Conservation (phyloP, 1,140 invertebrate species). For the Eufriesea mexicana region DNA sequence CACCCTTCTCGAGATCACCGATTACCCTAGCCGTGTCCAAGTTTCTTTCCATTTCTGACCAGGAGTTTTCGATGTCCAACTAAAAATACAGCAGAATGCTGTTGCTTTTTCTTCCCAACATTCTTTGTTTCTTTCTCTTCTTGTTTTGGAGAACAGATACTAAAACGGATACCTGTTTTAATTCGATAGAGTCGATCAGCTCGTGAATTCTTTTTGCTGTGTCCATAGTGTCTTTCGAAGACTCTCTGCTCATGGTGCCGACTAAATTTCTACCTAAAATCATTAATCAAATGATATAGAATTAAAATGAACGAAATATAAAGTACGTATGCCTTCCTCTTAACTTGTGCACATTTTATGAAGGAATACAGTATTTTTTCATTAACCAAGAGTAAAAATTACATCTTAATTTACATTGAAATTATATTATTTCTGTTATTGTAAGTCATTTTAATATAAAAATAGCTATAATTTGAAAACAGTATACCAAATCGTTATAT, state of each 20-base stretch:
- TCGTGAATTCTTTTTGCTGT: slow-evolving; percentile 84
- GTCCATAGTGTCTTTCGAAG: slow-evolving; percentile 85
- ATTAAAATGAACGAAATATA: too few species aligned
- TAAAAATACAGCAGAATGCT: slow-evolving; percentile 39
- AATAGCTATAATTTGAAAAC: too few species aligned
- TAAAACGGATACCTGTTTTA: slow-evolving; percentile 81
- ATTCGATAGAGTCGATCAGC: slow-evolving; percentile 84
- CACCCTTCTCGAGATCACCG: slow-evolving; percentile 84
- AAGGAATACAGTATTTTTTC: too few species aligned
- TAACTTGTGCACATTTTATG: neutral
- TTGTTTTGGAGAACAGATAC: neutral
- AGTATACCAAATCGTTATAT: too few species aligned
- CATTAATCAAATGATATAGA: neutral
- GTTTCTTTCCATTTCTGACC: slow-evolving; percentile 84
- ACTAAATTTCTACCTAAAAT: slow-evolving; percentile 66
- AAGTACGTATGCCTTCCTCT: neutral
- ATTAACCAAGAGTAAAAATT: too few species aligned
- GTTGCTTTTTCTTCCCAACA: too few species aligned
- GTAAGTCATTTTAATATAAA: too few species aligned
- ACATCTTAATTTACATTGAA: too few species aligned
- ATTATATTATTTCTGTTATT: too few species aligned
- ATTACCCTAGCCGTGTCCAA: slow-evolving; percentile 85
- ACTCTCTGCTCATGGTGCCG: slow-evolving; percentile 73
- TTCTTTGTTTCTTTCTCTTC: neutral
- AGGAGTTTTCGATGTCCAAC: slow-evolving; percentile 84